Evolutionary conservation across 1,140 invertebrate species (phyloP), one percentile per base, ranked within the genome.

Genomic region (Epicauta chinensis): DNA sequence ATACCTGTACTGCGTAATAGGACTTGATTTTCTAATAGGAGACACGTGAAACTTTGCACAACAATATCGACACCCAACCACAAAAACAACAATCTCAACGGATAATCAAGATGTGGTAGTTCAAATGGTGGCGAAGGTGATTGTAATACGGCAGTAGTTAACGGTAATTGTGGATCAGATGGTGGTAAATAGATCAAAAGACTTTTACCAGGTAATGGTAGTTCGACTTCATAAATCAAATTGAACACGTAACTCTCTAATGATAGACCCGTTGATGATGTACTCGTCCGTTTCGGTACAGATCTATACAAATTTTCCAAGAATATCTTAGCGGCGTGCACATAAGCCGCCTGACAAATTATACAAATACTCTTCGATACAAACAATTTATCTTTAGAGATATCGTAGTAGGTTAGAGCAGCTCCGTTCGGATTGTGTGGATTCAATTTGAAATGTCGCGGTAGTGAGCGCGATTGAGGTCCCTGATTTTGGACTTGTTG

Each of bases 11-110:
- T 97, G 67, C 90, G 86, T 9, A 99, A 75, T 30, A 99, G 77
- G 32, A 98, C 87, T 77, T 99, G 97, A 75, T 98, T 93, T 75
- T 99, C 97, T 6, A 99, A 73, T 10, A 99, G 75, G 16, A 98
- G 86, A 76, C 94, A 95, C 2, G 93, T 93, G 65, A 97, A 92
- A n/a, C 98, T 75, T 66, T 93, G 87, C 30, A 99, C 79, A 17
- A 97, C 82, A 68, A 87, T 89, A 56, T 97, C 92, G 2, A 95
- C 82, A 17, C 91, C 91, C 30, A 98, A 74, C 63, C 87, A 81
- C 12, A 79, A 76, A 67, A 98, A 97, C 62, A 98, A 80, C 50
- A 93, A 79, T 58, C 89, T 81, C 16, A 98, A 70, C 0, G 93
- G 83, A 71, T 95, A 98, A 69, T 99, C 97, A 53, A 98, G 83